Base-by-base conservation (phyloP, 2,113 vertebrate species). In the Talpa occidentalis region DNA sequence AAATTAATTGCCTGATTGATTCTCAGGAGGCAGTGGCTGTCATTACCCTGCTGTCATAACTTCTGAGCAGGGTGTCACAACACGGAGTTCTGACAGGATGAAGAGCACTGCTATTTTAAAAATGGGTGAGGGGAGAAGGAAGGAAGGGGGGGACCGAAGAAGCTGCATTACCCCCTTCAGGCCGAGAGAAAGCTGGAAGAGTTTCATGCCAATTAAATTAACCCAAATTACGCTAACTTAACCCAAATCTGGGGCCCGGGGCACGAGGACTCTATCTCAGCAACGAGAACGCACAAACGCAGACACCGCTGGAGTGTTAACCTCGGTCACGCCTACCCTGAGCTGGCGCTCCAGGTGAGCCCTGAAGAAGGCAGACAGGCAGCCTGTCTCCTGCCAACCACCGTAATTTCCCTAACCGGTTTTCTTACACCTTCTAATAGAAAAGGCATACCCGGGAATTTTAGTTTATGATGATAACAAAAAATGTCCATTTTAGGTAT, bases 1-100 rank as follows among this genome's bases (percentile, higher is more conserved):
- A 98, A 98, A 98, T 98, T 98, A 99, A 98, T 99, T 99, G 98
- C 98, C 98, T 99, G 98, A 99, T 98, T 98, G 98, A 99, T 98
- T 98, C 98, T 98, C 98, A 83, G 98, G 98, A 98, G 98, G 98
- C 98, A 98, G 98, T 96, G 97, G 98, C 98, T 99, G 98, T 98
- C 98, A 98, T 98, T 98, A 98, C 97, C 96, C 98, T 97, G 97
- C 98, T 98, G 98, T 98, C 98, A 98, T 98, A 98, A 98, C 98
- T 98, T 98, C 98, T 98, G 98, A 99, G 98, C 95, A 98, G 98
- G 98, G 98, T 98, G 98, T 98, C 98, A 99, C 98, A 99, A 98
- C 98, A 99, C 87, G 96, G 96, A 96, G 96, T 96, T 97, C 97
- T 98, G 98, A 98, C 98, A 97, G 98, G 96, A 94, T 97, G 98